Percentiles rank a stretch among this genome's conserved stretches.
These are phyloP conservation scores for Scatophagus argus DNA, from an alignment of 2,113 vertebrate species.

Conservation along the genomic window DNA sequence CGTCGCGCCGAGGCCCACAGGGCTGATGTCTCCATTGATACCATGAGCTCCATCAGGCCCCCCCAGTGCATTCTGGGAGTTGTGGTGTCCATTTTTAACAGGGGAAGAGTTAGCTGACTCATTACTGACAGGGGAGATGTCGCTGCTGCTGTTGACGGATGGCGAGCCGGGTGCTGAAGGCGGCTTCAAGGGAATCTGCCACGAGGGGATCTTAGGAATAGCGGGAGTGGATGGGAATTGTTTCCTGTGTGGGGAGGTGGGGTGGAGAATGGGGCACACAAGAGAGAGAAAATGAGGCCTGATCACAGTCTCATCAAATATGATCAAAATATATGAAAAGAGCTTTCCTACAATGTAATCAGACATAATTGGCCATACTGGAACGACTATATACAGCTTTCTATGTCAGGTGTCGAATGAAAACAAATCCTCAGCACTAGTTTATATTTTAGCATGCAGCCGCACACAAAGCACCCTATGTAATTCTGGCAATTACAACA, in stretches of 20 bases:
- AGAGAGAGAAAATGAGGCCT: constrained; percentile 11
- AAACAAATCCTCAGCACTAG: constrained; percentile 5
- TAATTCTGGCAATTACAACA: constrained; percentile 61
- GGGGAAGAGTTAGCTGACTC: constrained; percentile 92
- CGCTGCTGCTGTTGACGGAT: constrained; percentile 93
- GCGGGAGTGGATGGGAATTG: constrained; percentile 96
- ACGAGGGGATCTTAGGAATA: constrained; percentile 93
- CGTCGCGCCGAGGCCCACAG: constrained; percentile 41
- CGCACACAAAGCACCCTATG: constrained; percentile 36
- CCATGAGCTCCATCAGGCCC: constrained; percentile 78
- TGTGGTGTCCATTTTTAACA: constrained; percentile 89
- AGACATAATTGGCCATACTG: neutral
- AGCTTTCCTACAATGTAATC: constrained; percentile 22
- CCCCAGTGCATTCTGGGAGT: constrained; percentile 84
- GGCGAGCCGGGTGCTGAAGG: constrained; percentile 83
- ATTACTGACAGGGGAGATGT: constrained; percentile 96
- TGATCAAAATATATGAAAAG: constrained; percentile 32
- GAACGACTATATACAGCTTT: constrained; percentile 7
- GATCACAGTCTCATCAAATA: constrained; percentile 28
- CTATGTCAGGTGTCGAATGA: constrained; percentile 4
- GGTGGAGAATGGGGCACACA: constrained; percentile 32
- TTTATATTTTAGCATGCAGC: constrained; percentile 42
- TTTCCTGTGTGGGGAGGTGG: constrained; percentile 89
- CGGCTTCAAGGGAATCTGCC: constrained; percentile 96
- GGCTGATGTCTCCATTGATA: constrained; percentile 73